These are phyloP conservation scores for Notodonta ziczac DNA, from an alignment of 2,888 invertebrate genomes.

Conservation along the genomic window DNA sequence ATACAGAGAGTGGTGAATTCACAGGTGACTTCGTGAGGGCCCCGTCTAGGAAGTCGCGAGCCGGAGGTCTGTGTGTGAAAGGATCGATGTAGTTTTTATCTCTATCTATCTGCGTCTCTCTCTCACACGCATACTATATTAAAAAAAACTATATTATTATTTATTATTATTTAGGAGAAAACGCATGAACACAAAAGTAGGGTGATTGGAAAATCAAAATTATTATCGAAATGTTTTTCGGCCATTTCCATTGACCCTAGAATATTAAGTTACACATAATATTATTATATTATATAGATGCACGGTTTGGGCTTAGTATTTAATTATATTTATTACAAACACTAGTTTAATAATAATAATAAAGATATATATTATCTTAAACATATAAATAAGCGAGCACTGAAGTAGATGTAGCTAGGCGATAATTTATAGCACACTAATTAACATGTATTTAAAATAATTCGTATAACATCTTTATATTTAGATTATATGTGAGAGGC, in stretches of 20 bases:
- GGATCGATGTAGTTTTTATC: constrained; percentile 80
- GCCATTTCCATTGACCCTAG: constrained; percentile 40
- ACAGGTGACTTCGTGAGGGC: constrained; percentile 83
- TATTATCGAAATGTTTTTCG: constrained; percentile 14
- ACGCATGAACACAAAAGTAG: constrained; percentile 28
- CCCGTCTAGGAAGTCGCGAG: constrained; percentile 70
- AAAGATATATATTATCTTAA: too few relatives aligned
- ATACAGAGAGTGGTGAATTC: constrained; percentile 69
- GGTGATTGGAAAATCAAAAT: constrained; percentile 25
- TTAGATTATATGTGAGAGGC: too few relatives aligned
- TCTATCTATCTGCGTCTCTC: constrained; percentile 74
- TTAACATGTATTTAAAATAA: too few relatives aligned
- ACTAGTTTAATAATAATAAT: constrained; percentile 3
- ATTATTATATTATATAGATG: constrained; percentile 26
- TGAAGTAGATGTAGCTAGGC: too few relatives aligned
- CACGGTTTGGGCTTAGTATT: constrained; percentile 16
- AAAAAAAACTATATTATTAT: constrained; percentile 31
- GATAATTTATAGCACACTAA: too few relatives aligned
- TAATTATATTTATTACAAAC: constrained; percentile 12
- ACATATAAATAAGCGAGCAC: too few relatives aligned
- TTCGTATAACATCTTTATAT: too few relatives aligned
- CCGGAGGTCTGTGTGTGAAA: constrained; percentile 80
- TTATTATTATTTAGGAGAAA: constrained; percentile 27
- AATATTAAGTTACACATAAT: constrained; percentile 19
- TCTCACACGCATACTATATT: constrained; percentile 73